These are phyloP conservation scores for Lamellibrachia luymesi DNA, from an alignment of 1,140 invertebrate species.

Conservation along the genomic window DNA sequence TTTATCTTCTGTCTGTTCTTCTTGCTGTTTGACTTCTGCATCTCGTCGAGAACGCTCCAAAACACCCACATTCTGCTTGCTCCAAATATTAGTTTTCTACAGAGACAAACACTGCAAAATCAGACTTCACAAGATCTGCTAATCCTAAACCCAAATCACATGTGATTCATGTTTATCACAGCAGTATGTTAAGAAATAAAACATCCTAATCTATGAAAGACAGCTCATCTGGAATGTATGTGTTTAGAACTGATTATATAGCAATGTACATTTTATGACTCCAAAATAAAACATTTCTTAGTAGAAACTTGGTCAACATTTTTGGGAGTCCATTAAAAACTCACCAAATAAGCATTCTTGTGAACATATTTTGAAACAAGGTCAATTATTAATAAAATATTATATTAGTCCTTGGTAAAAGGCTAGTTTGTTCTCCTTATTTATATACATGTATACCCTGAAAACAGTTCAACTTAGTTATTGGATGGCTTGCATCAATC, in stretches of 20 bases:
- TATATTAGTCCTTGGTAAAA: too few relatives aligned
- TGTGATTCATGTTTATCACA: neutral
- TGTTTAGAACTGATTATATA: too few relatives aligned
- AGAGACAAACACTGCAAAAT: neutral
- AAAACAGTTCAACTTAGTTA: neutral
- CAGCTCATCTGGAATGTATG: too few relatives aligned
- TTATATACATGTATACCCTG: neutral
- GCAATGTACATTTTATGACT: too few relatives aligned
- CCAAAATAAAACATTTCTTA: neutral
- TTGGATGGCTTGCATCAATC: neutral
- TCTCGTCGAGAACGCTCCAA: constrained; percentile 62
- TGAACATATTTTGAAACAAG: too few relatives aligned
- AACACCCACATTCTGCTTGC: constrained; percentile 55
- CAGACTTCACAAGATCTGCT: neutral
- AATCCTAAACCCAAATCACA: neutral
- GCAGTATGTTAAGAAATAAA: neutral
- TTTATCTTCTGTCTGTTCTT: neutral
- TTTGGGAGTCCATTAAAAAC: neutral
- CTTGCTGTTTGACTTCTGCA: constrained; percentile 33
- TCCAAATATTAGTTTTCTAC: constrained; percentile 43
- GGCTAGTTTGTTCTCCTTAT: too few relatives aligned
- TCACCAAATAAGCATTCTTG: too few relatives aligned
- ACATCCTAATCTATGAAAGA: neutral
- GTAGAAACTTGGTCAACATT: neutral
- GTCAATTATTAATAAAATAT: too few relatives aligned